Evolutionary conservation across 2,797 vertebrate genomes (phyloP).

Genomic region (Sebastes minor): DNA sequence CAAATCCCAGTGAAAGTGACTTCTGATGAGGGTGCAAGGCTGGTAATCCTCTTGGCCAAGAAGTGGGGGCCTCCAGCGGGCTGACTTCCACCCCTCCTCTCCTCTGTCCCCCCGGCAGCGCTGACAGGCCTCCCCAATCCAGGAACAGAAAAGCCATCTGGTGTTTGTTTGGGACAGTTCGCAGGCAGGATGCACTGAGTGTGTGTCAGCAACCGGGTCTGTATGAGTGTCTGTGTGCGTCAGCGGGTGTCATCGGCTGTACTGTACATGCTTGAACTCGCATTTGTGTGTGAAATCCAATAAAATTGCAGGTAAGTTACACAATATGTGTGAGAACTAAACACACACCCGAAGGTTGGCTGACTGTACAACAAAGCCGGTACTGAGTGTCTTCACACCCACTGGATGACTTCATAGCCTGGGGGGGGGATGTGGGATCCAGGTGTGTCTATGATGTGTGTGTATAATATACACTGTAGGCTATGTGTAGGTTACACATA

Average conservation of each 20-base stretch:
- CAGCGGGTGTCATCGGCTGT: slow-evolving; percentile 6
- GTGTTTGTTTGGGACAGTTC: slow-evolving; percentile 84
- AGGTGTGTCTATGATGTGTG: slow-evolving; percentile 32
- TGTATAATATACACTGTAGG: neutral
- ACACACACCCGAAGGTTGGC: neutral
- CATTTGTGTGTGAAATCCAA: slow-evolving; percentile 26
- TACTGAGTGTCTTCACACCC: neutral
- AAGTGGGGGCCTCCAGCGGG: slow-evolving; percentile 65
- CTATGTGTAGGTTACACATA: slow-evolving; percentile 10
- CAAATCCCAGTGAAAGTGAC: slow-evolving; percentile 55
- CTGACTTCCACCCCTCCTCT: slow-evolving; percentile 40
- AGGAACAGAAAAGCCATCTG: slow-evolving; percentile 84
- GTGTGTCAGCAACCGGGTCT: slow-evolving; percentile 24
- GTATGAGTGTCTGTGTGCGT: slow-evolving; percentile 22
- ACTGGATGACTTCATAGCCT: slow-evolving; percentile 31
- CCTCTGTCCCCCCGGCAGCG: slow-evolving; percentile 56
- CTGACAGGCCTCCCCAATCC: slow-evolving; percentile 77
- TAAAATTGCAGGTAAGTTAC: slow-evolving; percentile 20
- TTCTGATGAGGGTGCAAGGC: slow-evolving; percentile 47
- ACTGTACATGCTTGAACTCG: neutral
- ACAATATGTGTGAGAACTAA: neutral
- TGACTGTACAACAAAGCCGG: slow-evolving; percentile 13
- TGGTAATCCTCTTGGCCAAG: slow-evolving; percentile 73
- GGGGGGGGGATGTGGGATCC: slow-evolving; percentile 8
- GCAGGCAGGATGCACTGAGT: slow-evolving; percentile 63